phyloP scores from a whole-genome alignment of 2,797 vertebrate species.

The Pipistrellus pipistrellus region DNA sequence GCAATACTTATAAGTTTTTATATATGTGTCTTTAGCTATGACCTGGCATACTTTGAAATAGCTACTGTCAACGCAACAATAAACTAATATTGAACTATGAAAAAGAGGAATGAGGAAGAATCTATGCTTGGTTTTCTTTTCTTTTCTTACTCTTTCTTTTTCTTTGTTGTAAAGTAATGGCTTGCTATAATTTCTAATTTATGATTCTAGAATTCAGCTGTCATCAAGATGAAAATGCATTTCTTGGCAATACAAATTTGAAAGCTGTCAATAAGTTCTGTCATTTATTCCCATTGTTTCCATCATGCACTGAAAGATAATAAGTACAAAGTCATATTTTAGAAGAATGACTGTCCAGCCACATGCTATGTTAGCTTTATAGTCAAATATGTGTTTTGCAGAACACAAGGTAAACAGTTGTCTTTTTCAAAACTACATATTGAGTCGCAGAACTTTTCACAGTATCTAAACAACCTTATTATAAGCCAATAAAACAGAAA shows the following conservation, averaged over 20 bases:
- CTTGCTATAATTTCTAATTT: conserved; percentile 25
- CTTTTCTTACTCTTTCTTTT: background rate
- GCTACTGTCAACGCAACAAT: conserved; percentile 16
- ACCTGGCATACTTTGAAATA: background rate
- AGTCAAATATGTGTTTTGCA: background rate
- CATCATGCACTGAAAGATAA: background rate
- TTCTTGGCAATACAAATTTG: background rate
- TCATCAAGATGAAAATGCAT: conserved; percentile 37
- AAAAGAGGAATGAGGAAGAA: background rate
- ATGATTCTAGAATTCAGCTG: background rate
- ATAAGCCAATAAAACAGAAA: background rate
- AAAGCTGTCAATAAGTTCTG: conserved; percentile 38
- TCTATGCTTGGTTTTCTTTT: background rate
- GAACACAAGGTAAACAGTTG: background rate
- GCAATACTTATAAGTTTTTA: background rate
- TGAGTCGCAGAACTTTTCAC: background rate
- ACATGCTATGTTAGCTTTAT: background rate
- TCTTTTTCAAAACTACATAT: background rate
- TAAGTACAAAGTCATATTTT: background rate
- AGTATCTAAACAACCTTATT: background rate
- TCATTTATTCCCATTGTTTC: conserved; percentile 40
- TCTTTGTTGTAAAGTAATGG: background rate
- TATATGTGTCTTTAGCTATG: background rate
- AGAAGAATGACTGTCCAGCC: background rate
- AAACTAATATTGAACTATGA: background rate